A percentile compares a stretch with the other conserved stretches of the same genome.
Evolutionary conservation across 2,888 invertebrate species (phyloP).

Genomic region (Blera fallax): DNA sequence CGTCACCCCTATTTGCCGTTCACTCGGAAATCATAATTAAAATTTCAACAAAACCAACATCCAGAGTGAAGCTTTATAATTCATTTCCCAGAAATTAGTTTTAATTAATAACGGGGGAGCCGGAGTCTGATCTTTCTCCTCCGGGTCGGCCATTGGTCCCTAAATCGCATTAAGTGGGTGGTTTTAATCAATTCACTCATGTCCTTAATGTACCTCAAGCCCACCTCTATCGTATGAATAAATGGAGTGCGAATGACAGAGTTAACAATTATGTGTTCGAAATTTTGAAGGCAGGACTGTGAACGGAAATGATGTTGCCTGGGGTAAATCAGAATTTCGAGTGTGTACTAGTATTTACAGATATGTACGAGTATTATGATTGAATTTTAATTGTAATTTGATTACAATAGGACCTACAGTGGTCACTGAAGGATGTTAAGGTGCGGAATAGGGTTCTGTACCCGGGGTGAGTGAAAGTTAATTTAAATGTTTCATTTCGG

Average conservation of each 20-base stretch:
- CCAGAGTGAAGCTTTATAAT: slow-evolving; percentile 14
- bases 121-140: not conserved
- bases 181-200: slow-evolving; percentile 39
- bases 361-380: not conserved
- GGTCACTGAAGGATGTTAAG: not conserved
- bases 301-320: too few relatives aligned
- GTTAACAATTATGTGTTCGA: slow-evolving; percentile 9
- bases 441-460: too few relatives aligned
- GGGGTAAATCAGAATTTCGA: not conserved
- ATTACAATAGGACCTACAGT: slow-evolving; percentile 3
- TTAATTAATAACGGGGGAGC: slow-evolving; percentile 13
- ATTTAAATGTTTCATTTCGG: slow-evolving; percentile 4
- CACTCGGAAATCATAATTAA: slow-evolving; percentile 26
- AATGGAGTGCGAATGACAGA: slow-evolving; percentile 34
- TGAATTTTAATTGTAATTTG: slow-evolving; percentile 51
- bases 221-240: not conserved
- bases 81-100: slow-evolving; percentile 30
- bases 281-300: not conserved
- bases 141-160: not conserved
- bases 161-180: slow-evolving; percentile 47
- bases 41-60: slow-evolving; percentile 24
- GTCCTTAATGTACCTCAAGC: slow-evolving; percentile 3
- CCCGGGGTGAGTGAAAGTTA: not conserved
- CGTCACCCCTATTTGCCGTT: not conserved
- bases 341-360: too few relatives aligned